Percentiles rank a stretch among this genome's conserved stretches.
phyloP scores from a whole-genome alignment of 2,113 vertebrate species.

The Larimichthys crocea region DNA sequence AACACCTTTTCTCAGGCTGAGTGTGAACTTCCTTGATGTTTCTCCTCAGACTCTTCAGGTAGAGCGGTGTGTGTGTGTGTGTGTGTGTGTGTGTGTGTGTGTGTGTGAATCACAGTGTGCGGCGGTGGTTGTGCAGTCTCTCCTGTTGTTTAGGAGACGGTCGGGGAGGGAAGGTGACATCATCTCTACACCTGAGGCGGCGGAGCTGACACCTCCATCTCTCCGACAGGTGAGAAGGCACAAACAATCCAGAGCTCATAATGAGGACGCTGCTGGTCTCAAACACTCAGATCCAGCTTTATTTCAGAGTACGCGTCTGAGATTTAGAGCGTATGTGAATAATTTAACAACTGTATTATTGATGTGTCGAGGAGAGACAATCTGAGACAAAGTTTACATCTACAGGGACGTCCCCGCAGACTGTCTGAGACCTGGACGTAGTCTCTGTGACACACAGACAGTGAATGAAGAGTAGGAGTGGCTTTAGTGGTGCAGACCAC shows the following conservation, averaged over 20 bases:
- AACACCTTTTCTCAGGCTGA: conserved; percentile 49
- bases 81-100: conserved; percentile 2
- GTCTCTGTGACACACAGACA: too few species aligned
- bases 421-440: too few species aligned
- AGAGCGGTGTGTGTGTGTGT: neutral
- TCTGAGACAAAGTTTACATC: too few species aligned
- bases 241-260: conserved; percentile 69
- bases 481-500: too few species aligned
- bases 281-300: neutral
- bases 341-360: neutral
- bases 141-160: conserved; percentile 42
- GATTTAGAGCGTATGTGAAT: neutral
- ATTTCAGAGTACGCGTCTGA: too few species aligned
- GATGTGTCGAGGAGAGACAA: neutral
- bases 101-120: conserved; percentile 37
- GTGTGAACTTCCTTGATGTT: conserved; percentile 54
- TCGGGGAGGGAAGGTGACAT: conserved; percentile 63
- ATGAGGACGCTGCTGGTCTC: conserved; percentile 47
- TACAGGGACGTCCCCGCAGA: too few species aligned
- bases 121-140: neutral
- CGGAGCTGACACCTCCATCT: conserved; percentile 78
- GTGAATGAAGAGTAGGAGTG: too few species aligned
- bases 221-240: conserved; percentile 77
- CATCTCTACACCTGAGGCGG: conserved; percentile 77
- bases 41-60: conserved; percentile 42